Evolutionary conservation across 2,797 vertebrate species (phyloP), one percentile per base, ranked within the genome.

Genomic region (Ctenopoma kingsleyae): DNA sequence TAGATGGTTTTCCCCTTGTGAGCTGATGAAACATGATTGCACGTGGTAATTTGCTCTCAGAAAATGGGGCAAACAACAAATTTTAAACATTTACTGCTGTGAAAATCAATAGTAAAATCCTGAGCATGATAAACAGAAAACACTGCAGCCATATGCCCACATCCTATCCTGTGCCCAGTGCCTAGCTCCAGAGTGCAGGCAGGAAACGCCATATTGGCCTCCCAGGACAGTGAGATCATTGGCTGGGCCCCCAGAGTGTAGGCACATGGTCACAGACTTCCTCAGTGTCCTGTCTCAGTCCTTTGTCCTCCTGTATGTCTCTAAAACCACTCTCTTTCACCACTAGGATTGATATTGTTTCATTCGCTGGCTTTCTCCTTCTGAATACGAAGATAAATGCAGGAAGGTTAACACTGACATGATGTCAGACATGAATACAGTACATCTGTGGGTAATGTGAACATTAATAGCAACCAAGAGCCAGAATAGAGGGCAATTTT

Each of bases 181-280:
- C 71, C 52, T 8, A 22, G 58, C 80, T 63, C 63, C 74, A 70
- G 75, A 65, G 74, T 65, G 76, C 40, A 2, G 48, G 76, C 84
- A 92, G 89, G 89, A 92, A 91, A 65, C 70, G 84, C 80, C 89
- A 90, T 84, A 89, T 90, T 91, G 92, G 84, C 87, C 81, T 69
- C 81, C 41, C 36, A 76, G 82, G 86, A 78, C 78, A 76, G 75
- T 71, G 71, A 77, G 86, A 83, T 87, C 82, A 89, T 78, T 84
- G 81, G 82, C 71, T n/a, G 40, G 53, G 66, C 82, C 84, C 91
- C 86, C 54, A 54, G 76, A 75, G 86, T 64, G 85, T 74, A 71
- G 85, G 87, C 91, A 92, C 92, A 91, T 92, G 93, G 87, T 84
- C 83, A 63, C 78, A 72, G 68, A 62, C 64, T 51, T 73, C 57